Base-by-base conservation (phyloP, 1,140 invertebrate species). In the Pogonomyrmex barbatus region DNA sequence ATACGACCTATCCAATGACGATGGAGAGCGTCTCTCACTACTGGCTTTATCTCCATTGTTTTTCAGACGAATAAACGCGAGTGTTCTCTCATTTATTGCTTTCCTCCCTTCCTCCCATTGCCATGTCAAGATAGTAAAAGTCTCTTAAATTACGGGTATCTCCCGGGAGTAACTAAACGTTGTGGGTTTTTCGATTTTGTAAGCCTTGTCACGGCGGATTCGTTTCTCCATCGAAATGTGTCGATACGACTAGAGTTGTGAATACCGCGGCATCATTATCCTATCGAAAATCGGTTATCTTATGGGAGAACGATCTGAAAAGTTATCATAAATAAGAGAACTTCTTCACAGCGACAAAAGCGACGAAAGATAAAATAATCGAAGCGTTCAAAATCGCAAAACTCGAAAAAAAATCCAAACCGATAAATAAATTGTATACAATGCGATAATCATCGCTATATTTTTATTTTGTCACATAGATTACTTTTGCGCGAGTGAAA, bases 61-160 rank as follows among this genome's bases (percentile, higher is more conserved):
- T 83, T 83, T 75, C 68, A 24, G 42, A 45, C 79, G 54, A 75
- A 62, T 83, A 83, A 83, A 83, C 68, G 68, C 54, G 33, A 73
- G 10, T 42, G 68, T 83, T 83, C 68, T 73, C 79, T 73, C 79
- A 75, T 83, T 75, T 75, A 75, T 83, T 75, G 79, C 68, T 68
- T 30, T 42, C n/a, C 39, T 12, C 42, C 24, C 12, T 24, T 0
- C 1, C 65, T 39, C 42, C 12, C 54, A 42, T 47, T 24, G 45
- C 39, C 50, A n/a, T 62, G 56, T 73, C 79, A 83, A 83, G 68
- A 83, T 83, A 83, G 68, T 75, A 75, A 82, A 82, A 62, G 79
- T 83, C 68, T 45, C 68, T 58, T 83, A 39, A 83, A 75, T 54
- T 42, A 73, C 68, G 54, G 30, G 42, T 54, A 82, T 58, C 52